These are phyloP conservation scores for Colossoma macropomum DNA, from an alignment of 2,113 vertebrate species.

Conservation along the genomic window DNA sequence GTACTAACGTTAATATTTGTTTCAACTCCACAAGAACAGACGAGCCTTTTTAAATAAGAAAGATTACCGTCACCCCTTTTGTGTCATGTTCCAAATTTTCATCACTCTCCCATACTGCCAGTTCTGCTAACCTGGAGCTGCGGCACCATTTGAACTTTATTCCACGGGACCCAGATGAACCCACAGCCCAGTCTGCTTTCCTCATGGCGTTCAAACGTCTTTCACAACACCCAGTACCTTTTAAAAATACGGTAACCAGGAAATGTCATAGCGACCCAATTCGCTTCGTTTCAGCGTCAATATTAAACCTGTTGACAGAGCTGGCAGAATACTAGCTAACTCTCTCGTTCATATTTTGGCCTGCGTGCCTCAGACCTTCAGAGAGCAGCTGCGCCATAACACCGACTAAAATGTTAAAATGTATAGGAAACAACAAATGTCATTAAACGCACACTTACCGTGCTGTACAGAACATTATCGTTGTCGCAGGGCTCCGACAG, in stretches of 20 bases:
- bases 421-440: neutral
- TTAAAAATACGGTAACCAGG: neutral
- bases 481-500: conserved; percentile 88
- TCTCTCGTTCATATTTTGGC: neutral
- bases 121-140: neutral
- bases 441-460: conserved; percentile 78
- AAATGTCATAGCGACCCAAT: no score
- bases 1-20: no score
- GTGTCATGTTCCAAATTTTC: no score
- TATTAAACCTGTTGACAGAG: no score
- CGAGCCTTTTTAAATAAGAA: no score
- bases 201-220: no score
- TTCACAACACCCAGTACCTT: neutral
- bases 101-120: neutral
- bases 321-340: no score
- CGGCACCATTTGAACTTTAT: conserved; percentile 37
- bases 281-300: no score
- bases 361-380: neutral
- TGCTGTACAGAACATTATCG: conserved; percentile 86
- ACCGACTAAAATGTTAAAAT: neutral
- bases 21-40: no score
- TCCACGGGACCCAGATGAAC: conserved; percentile 32
- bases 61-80: no score
- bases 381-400: no score
- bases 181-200: neutral